Base-by-base conservation (phyloP, 1,140 invertebrate species). In the Habropoda laboriosa region DNA sequence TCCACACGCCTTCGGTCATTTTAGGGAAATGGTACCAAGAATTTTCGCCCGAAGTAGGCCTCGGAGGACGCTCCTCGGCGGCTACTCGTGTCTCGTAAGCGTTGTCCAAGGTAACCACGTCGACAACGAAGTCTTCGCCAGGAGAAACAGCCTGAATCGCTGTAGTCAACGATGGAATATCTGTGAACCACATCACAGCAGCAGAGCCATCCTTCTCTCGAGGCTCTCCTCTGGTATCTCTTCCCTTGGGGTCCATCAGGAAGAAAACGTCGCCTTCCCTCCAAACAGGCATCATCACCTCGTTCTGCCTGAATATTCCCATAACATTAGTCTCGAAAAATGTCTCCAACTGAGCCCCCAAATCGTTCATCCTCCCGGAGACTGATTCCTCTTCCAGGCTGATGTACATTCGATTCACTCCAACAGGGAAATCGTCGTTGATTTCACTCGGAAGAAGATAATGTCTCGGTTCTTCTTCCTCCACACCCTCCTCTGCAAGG, bases 361-460 rank as follows among this genome's bases (percentile, higher is more conserved):
- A 30, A 0, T 92, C 88, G 0, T 60, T 55, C 2, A 86, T 38
- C 51, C 24, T 81, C 0, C 88, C 90, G 1, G 53, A 12, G 8
- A n/a, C 10, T 0, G 13, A 8, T 24, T 88, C 88, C 18, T 92
- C 90, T 24, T 91, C 88, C 7, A 92, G 13, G 0, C 8, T 53
- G 0, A 90, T 24, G 1, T 32, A 79, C 5, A 92, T 86, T 27
- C 77, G 57, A 61, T 91, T 92, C 13, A 92, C 83, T 0, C 92
- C 92, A 5, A 93, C 85, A 8, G 71, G 60, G n/a, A 92, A 92
- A 27, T 91, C 87, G 32, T 92, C 90, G 47, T 83, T 86, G 40
- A 93, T 88, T 58, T 94, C 93, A 61, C 86, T 90, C 0, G 94
- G 91, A 40, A 93, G 74, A 0, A 94, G 90, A 58, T 92, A 94